Percentiles rank a stretch among this genome's conserved stretches.
These are phyloP conservation scores for Lampris megalopsis DNA, from an alignment of 2,113 vertebrate species.

Conservation along the genomic window DNA sequence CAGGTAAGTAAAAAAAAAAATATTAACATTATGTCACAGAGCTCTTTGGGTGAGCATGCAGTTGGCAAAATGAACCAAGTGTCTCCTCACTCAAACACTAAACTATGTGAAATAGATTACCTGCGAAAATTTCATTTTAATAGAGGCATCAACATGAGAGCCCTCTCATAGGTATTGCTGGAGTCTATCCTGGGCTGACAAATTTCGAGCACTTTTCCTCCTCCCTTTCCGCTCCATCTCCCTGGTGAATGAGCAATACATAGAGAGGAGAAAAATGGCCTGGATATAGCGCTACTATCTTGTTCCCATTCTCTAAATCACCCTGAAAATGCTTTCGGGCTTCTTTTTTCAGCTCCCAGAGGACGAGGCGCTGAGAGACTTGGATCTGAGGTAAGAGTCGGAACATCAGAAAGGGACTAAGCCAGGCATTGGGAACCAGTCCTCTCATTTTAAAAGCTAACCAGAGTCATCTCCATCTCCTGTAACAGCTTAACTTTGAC, in stretches of 20 bases:
- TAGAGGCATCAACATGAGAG: slow-evolving; percentile 17
- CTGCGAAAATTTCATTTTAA: not conserved
- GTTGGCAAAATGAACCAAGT: no score
- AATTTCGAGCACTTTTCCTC: slow-evolving; percentile 42
- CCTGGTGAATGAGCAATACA: slow-evolving; percentile 40
- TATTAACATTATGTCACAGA: no score
- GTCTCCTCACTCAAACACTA: not conserved
- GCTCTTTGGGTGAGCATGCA: no score
- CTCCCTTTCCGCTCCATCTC: slow-evolving; percentile 43
- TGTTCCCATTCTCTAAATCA: slow-evolving; percentile 57
- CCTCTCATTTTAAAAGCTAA: slow-evolving; percentile 27
- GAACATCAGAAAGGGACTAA: slow-evolving; percentile 34
- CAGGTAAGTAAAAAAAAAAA: no score
- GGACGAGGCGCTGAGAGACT: slow-evolving; percentile 49
- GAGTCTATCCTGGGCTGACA: slow-evolving; percentile 20
- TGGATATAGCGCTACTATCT: slow-evolving; percentile 61
- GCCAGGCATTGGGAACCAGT: not conserved
- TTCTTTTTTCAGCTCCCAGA: slow-evolving; percentile 55
- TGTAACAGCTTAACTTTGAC: not conserved
- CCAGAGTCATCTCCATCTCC: slow-evolving; percentile 9
- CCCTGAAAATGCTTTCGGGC: slow-evolving; percentile 50
- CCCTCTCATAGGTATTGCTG: slow-evolving; percentile 8
- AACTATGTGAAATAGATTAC: not conserved
- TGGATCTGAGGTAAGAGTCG: slow-evolving; percentile 47
- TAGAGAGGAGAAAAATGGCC: slow-evolving; percentile 40